phyloP scores from a whole-genome alignment of 2,113 vertebrate species.

The Ceuthmochares aereus region DNA sequence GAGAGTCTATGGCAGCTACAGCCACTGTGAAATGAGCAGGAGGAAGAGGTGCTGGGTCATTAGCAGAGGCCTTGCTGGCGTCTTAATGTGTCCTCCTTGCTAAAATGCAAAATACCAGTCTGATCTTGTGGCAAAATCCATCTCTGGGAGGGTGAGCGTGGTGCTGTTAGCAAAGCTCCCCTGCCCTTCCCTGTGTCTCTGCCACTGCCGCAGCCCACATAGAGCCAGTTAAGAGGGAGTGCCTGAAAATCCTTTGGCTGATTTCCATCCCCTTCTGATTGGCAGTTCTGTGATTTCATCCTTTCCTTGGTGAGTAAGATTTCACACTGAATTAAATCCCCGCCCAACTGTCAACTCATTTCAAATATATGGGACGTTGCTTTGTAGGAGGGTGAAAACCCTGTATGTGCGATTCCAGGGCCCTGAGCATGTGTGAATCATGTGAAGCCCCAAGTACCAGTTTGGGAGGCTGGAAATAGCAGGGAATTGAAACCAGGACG shows the following conservation, averaged over 20 bases:
- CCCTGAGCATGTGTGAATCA: background rate
- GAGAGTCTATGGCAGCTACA: background rate
- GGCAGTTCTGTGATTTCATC: background rate
- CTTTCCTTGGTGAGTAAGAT: background rate
- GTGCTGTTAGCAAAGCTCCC: background rate
- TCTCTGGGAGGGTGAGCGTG: fast-evolving
- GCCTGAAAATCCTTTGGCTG: background rate
- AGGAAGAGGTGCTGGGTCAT: fast-evolving
- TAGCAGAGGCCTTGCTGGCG: background rate
- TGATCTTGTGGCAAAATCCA: background rate
- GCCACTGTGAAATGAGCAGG: background rate
- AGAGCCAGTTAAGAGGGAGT: background rate
- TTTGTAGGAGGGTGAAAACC: slow-evolving; percentile 12
- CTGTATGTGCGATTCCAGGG: background rate
- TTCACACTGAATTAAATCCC: background rate
- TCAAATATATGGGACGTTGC: background rate
- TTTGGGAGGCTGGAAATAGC: background rate
- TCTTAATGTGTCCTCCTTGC: background rate
- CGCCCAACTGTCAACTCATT: background rate
- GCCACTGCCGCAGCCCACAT: fast-evolving
- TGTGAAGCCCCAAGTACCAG: background rate
- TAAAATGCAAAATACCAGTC: background rate
- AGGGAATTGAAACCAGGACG: background rate
- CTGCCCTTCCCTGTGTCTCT: background rate
- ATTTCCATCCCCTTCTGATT: background rate